These are phyloP conservation scores for Geococcyx californianus DNA, from an alignment of 2,113 vertebrate species.

Conservation along the genomic window DNA sequence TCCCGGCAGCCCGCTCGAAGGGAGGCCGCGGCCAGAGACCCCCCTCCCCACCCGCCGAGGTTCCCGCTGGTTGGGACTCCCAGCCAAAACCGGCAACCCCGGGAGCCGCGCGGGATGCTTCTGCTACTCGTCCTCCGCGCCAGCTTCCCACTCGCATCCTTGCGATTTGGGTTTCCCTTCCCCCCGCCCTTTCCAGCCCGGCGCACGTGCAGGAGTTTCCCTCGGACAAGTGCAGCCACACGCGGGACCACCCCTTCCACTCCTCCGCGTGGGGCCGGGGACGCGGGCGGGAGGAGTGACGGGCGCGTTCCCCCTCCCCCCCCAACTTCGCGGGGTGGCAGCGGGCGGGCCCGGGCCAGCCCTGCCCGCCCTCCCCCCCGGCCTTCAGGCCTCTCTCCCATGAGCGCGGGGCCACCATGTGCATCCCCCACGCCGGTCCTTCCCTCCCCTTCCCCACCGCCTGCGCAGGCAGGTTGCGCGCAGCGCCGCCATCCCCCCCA, in stretches of 20 bases:
- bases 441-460: neutral
- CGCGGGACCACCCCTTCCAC: neutral
- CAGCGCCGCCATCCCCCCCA: neutral
- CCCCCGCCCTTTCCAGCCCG: neutral
- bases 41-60: too few relatives aligned
- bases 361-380: neutral
- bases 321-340: neutral
- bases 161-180: neutral
- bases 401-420: neutral
- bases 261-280: neutral
- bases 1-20: neutral
- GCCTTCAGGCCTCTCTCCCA: neutral
- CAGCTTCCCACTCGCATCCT: neutral
- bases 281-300: neutral
- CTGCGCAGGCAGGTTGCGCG: constrained; percentile 34
- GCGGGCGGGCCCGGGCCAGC: neutral
- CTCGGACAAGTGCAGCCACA: neutral
- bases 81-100: neutral
- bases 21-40: too few relatives aligned
- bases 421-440: neutral
- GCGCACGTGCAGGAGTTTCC: neutral
- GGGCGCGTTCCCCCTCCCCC: neutral
- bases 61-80: too few relatives aligned
- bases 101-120: neutral
- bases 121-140: neutral